phyloP scores from a whole-genome alignment of 2,113 vertebrate genomes.

The Hystrix cristata region DNA sequence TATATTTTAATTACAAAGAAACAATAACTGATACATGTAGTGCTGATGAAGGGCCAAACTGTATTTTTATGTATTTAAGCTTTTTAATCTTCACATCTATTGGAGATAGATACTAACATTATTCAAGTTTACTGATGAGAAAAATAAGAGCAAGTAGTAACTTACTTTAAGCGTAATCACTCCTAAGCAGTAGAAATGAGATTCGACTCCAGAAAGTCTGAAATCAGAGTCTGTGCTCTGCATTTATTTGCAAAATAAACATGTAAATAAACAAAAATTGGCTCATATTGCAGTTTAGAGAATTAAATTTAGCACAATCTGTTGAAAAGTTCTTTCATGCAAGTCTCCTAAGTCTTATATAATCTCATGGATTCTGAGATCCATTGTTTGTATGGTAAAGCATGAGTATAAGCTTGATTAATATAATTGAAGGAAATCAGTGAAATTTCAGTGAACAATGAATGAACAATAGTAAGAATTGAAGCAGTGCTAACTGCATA shows the following conservation, averaged over 20 bases:
- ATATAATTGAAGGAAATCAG: not conserved
- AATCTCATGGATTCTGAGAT: not conserved
- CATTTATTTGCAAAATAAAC: not conserved
- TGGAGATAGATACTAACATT: not conserved
- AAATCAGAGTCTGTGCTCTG: not conserved
- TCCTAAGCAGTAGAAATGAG: not conserved
- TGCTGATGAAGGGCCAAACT: not conserved
- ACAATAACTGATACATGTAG: not conserved
- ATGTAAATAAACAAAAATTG: constrained; percentile 16
- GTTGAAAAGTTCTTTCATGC: not conserved
- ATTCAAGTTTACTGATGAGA: not conserved
- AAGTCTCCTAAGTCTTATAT: not conserved
- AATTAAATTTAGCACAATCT: not conserved
- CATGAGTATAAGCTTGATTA: not conserved
- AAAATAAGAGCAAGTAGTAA: not conserved
- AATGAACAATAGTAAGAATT: not conserved
- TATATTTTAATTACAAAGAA: constrained; percentile 37
- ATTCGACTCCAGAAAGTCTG: not conserved
- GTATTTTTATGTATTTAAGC: not conserved
- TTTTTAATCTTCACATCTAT: not conserved
- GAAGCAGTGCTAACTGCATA: not conserved
- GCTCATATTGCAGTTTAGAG: not conserved
- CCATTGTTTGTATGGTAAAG: not conserved
- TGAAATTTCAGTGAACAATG: not conserved
- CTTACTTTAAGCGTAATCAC: not conserved